A percentile compares a stretch with the other conserved stretches of the same genome.
These are phyloP conservation scores for Drosophila anomelani DNA, from an alignment of 2,888 invertebrate species.

Conservation along the genomic window DNA sequence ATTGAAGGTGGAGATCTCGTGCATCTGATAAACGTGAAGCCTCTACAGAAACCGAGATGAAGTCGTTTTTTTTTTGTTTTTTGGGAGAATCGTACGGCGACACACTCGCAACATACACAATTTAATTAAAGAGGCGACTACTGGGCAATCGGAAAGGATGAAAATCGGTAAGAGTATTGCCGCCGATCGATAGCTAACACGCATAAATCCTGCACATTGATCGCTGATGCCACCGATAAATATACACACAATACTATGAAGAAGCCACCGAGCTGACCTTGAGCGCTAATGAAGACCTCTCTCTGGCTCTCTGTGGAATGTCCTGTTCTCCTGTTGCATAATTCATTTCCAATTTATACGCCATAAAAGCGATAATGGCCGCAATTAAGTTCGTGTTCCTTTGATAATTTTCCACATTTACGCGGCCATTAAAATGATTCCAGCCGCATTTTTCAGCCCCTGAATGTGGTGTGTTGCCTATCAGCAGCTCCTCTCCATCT, in stretches of 20 bases:
- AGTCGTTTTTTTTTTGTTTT: slow-evolving; percentile 52
- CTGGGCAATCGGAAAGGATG: slow-evolving; percentile 50
- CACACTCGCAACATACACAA: slow-evolving; percentile 69
- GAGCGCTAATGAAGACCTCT: slow-evolving; percentile 64
- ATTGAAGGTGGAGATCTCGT: slow-evolving; percentile 59
- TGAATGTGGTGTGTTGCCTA: slow-evolving; percentile 33
- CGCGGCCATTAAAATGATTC: slow-evolving; percentile 78
- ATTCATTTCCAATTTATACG: slow-evolving; percentile 79
- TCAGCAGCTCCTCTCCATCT: slow-evolving; percentile 63
- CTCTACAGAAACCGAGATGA: slow-evolving; percentile 49
- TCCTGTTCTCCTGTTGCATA: slow-evolving; percentile 62
- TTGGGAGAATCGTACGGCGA: slow-evolving; percentile 4
- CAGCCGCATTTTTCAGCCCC: slow-evolving; percentile 67
- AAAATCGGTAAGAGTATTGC: slow-evolving; percentile 16
- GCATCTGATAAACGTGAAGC: slow-evolving; percentile 58
- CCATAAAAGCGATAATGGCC: slow-evolving; percentile 76
- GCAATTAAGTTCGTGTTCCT: slow-evolving; percentile 82
- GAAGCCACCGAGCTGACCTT: slow-evolving; percentile 31
- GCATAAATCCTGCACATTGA: slow-evolving; percentile 56
- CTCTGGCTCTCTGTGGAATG: not conserved
- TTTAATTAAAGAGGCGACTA: slow-evolving; percentile 74
- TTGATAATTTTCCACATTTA: slow-evolving; percentile 78
- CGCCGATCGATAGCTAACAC: slow-evolving; percentile 43
- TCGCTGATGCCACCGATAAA: slow-evolving; percentile 4
- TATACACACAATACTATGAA: not conserved